phyloP scores from a whole-genome alignment of 2,888 invertebrate genomes.

The Desoria tigrina region DNA sequence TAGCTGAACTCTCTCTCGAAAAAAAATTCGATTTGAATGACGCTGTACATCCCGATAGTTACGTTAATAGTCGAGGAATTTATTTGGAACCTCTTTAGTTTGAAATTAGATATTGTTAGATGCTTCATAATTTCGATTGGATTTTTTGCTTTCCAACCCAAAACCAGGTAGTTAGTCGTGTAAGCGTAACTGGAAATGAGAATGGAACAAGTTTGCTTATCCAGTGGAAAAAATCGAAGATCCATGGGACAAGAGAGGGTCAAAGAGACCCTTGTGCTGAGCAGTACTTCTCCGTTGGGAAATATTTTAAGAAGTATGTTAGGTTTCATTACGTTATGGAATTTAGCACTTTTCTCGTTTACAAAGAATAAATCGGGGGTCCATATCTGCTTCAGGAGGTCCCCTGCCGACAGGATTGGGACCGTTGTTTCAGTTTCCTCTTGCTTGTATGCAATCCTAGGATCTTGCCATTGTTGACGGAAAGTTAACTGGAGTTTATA shows the following conservation, averaged over 20 bases:
- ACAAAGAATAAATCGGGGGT: conserved; percentile 28
- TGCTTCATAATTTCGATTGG: background rate
- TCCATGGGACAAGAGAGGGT: conserved; percentile 33
- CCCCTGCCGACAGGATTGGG: background rate
- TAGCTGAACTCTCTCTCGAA: conserved; percentile 24
- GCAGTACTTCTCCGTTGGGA: conserved; percentile 25
- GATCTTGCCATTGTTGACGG: conserved; percentile 28
- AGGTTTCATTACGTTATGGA: conserved; percentile 18
- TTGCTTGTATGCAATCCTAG: conserved; percentile 10
- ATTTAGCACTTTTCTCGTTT: conserved; percentile 17
- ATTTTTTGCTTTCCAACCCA: conserved; percentile 9
- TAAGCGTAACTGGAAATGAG: conserved; percentile 22
- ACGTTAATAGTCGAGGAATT: background rate
- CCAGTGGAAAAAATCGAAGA: conserved; percentile 30
- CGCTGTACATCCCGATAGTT: conserved; percentile 16
- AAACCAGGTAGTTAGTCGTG: background rate
- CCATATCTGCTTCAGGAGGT: conserved; percentile 19
- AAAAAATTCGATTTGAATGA: background rate
- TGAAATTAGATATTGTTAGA: background rate
- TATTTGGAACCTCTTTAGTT: background rate
- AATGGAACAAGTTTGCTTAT: conserved; percentile 28
- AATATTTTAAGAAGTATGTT: conserved; percentile 24
- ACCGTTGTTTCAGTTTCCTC: too few relatives aligned
- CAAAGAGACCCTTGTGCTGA: conserved; percentile 17
- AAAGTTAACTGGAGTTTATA: conserved; percentile 27